These are phyloP conservation scores for Drosophila nigromelanica DNA, from an alignment of 1,140 invertebrate species.

Conservation along the genomic window DNA sequence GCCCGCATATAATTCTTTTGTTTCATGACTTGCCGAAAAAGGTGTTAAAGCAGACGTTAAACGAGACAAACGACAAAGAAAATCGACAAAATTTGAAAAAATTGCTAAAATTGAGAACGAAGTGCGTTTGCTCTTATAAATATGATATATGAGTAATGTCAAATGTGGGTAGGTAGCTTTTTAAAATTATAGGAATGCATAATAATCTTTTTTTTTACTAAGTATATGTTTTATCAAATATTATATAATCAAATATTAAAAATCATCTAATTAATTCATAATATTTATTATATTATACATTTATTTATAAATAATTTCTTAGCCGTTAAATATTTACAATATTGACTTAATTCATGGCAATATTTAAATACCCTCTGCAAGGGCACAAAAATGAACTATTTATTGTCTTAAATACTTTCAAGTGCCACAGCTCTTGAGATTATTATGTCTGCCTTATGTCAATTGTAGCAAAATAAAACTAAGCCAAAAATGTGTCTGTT, in stretches of 20 bases:
- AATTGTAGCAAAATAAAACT: conserved; percentile 2
- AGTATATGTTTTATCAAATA: too few species aligned
- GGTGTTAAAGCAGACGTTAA: conserved; percentile 66
- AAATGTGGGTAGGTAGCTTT: too few species aligned
- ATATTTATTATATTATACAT: too few species aligned
- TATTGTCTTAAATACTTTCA: conserved; percentile 18
- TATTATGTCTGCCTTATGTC: neutral
- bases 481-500: neutral
- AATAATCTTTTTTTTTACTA: too few species aligned
- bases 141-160: neutral
- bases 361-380: neutral
- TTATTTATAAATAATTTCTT: neutral
- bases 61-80: conserved; percentile 6
- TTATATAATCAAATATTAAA: too few species aligned
- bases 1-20: conserved; percentile 70
- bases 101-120: conserved; percentile 1
- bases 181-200: too few species aligned
- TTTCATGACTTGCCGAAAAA: conserved; percentile 68
- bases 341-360: too few species aligned
- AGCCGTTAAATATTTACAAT: too few species aligned
- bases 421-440: neutral
- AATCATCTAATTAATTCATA: too few species aligned
- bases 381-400: neutral
- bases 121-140: conserved; percentile 13
- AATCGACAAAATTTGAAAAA: conserved; percentile 29